phyloP scores from a whole-genome alignment of 1,140 invertebrate genomes.

The Gryon sp. region DNA sequence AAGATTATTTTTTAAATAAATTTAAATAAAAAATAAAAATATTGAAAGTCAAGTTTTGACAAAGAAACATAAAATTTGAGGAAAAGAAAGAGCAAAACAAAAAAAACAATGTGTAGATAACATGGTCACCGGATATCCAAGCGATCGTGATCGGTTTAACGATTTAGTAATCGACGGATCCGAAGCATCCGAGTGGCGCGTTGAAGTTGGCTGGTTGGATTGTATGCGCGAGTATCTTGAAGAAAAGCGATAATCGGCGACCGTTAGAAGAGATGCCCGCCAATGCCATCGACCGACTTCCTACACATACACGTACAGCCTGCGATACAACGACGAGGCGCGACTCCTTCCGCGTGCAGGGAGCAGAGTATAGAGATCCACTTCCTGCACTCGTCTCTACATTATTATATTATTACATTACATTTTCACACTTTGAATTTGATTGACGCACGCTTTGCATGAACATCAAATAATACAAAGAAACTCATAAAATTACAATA shows the following conservation, averaged over 20 bases:
- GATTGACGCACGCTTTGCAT: too few species aligned
- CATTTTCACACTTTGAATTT: background rate
- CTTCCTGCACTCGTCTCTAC: conserved; percentile 29
- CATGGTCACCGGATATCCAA: conserved; percentile 52
- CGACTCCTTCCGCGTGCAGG: conserved; percentile 54
- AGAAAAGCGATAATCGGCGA: conserved; percentile 59
- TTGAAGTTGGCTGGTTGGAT: conserved; percentile 20
- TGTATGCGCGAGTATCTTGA: conserved; percentile 30
- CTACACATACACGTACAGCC: conserved; percentile 17
- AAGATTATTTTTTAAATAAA: background rate
- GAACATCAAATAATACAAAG: background rate
- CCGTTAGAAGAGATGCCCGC: conserved; percentile 60
- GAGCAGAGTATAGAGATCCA: conserved; percentile 35
- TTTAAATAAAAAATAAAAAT: background rate
- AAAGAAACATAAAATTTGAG: conserved; percentile 12
- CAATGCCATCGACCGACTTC: conserved; percentile 63
- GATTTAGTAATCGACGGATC: conserved; percentile 53
- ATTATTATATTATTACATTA: conserved; percentile 24
- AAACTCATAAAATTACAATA: too few species aligned
- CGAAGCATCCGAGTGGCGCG: conserved; percentile 40
- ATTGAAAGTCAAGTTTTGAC: background rate
- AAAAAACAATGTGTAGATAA: conserved; percentile 29
- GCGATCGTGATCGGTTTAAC: conserved; percentile 56
- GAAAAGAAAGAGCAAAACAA: conserved; percentile 16
- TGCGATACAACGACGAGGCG: conserved; percentile 39